phyloP scores from a whole-genome alignment of 2,797 vertebrate genomes.

The Microctenopoma lineatum region DNA sequence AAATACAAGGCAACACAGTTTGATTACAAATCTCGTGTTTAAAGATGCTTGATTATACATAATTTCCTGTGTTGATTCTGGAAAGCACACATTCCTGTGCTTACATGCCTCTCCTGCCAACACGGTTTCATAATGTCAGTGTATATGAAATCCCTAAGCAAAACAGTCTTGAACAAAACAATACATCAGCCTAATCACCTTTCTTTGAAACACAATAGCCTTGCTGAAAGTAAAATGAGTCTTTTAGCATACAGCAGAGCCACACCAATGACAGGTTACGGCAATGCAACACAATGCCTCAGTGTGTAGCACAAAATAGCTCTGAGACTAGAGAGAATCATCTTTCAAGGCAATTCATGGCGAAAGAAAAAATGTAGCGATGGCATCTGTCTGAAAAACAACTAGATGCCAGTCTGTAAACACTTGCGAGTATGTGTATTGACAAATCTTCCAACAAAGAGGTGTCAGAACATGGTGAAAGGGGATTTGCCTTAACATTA shows the following conservation, averaged over 20 bases:
- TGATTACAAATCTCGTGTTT: constrained; percentile 43
- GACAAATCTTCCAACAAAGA: constrained; percentile 78
- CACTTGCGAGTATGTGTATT: constrained; percentile 68
- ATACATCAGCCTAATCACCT: constrained; percentile 57
- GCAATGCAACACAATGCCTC: constrained; percentile 44
- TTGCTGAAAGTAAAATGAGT: constrained; percentile 45
- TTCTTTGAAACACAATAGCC: constrained; percentile 57
- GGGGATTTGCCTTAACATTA: constrained; percentile 64
- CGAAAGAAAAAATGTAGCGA: constrained; percentile 45
- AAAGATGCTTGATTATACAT: constrained; percentile 41
- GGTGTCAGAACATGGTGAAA: constrained; percentile 49
- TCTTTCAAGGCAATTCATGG: constrained; percentile 58
- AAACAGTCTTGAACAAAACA: constrained; percentile 44
- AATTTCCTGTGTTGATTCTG: constrained; percentile 28
- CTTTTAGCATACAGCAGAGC: constrained; percentile 47
- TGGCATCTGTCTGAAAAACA: constrained; percentile 56
- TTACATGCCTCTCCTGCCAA: constrained; percentile 28
- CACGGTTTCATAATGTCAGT: constrained; percentile 35
- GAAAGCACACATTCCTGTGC: constrained; percentile 34
- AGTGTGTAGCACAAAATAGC: constrained; percentile 25
- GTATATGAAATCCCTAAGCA: constrained; percentile 28
- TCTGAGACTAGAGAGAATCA: constrained; percentile 48
- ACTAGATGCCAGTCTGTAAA: constrained; percentile 72
- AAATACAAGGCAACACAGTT: constrained; percentile 32
- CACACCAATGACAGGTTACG: constrained; percentile 46